Evolutionary conservation across 2,888 invertebrate species (phyloP), one percentile per base, ranked within the genome.

Genomic region (Brassicogethes aeneus): DNA sequence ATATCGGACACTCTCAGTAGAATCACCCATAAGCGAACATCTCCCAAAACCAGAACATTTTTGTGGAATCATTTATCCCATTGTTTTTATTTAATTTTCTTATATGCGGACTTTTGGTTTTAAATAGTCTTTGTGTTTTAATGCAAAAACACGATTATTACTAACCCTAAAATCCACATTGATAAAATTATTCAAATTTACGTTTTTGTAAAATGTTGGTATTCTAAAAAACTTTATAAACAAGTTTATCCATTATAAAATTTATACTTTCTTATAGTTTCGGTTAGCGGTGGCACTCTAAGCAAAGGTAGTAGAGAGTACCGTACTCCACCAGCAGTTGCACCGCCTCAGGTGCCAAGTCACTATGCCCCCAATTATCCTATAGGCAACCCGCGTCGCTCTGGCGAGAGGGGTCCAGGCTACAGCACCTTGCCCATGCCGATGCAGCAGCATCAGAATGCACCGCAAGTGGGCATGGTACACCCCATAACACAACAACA

Each of bases 321-420:
- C 68, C 79, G 95, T 52, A 92, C 94, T 8, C 93, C 93, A n/a
- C 94, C 94, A 1, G 93, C 90, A 2, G 94, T 95, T 16, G 92
- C 94, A 29, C 95, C 95, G 2, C 95, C 95, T 3, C 92, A 92
- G 69, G 90, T 90, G 51, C 95, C 95, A n/a, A 91, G 90, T 56
- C 93, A 94, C 68, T 95, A 95, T 67, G 94, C 93, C 10, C 93
- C 92, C 1, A 93, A 93, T 70, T 94, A 91, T 70, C 93, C 94
- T 8, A 71, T 87, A 50, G 85, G 85, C 1, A 85, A 85, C 70
- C 82, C 84, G 0, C 72, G 83, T 48, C 73, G 83, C 31, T 65
- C 57, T 1, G 58, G 55, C n/a, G 71, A 70, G 48, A 60, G 70
- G 17, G 54, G 66, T 3, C 84, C 87, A 2, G 90, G 90, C 0